A percentile compares a stretch with the other conserved stretches of the same genome.
Evolutionary conservation across 2,113 vertebrate genomes (phyloP).

Genomic region (Oenanthe melanoleuca): DNA sequence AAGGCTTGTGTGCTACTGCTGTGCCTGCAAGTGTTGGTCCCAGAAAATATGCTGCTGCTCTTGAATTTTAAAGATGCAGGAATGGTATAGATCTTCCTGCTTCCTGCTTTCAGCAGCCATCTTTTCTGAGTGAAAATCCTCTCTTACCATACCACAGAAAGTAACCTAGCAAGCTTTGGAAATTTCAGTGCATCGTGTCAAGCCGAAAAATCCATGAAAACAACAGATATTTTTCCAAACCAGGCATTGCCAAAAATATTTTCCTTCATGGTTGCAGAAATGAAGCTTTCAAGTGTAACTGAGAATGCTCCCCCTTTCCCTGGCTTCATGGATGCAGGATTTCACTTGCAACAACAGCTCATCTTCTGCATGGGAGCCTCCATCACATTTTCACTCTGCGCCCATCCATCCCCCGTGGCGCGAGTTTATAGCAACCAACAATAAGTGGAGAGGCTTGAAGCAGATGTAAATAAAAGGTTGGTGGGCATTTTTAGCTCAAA

Average conservation of each 20-base stretch:
- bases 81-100: background rate
- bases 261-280: background rate
- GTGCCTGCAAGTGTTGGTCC: background rate
- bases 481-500: constrained; percentile 19
- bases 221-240: background rate
- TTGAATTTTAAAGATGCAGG: background rate
- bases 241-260: background rate
- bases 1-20: background rate
- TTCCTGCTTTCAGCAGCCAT: background rate
- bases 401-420: background rate
- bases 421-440: constrained; percentile 27
- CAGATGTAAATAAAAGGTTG: constrained; percentile 40
- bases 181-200: fast-evolving
- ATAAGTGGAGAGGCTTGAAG: background rate
- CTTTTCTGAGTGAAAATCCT: background rate
- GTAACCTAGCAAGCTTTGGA: background rate
- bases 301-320: background rate
- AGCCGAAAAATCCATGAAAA: background rate
- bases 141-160: background rate
- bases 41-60: background rate
- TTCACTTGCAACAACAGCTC: background rate
- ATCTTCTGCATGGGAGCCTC: constrained; percentile 5
- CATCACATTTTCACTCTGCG: background rate
- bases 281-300: background rate
- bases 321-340: background rate